Base-by-base conservation (phyloP, 2,888 invertebrate species). In the Ellobium chinense region DNA sequence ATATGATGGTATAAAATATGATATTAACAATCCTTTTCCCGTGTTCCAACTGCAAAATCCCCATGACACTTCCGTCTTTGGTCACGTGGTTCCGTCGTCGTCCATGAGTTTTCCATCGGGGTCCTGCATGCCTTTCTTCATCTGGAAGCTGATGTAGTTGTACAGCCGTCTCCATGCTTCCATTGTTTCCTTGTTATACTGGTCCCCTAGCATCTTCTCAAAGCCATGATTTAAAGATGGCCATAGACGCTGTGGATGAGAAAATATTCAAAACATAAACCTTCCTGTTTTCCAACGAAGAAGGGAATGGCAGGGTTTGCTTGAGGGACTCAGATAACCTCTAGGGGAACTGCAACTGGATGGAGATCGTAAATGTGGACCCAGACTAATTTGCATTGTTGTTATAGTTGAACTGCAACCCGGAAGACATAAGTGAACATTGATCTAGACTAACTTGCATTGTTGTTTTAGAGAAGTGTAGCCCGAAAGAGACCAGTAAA, bases 111-210 rank as follows among this genome's bases (percentile, higher is more conserved):
- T 78, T 69, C 87, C 85, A 60, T 89, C 89, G 0, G 89, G 89
- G 62, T 89, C 87, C 66, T 88, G 87, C 88, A 90, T 90, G 2
- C 92, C 91, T 21, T 86, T 85, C 80, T 88, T 90, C 91, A 92
- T 92, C 74, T 89, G 89, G 37, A 87, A 85, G 83, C 89, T 87
- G 70, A 91, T 89, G 85, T 89, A 92, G 69, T 86, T 85, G 85
- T 89, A 92, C 36, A 91, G 88, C 31, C 86, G 87, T 36, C 85
- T 85, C 92, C 92, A 92, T 3, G 91, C 89, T 31, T 91, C 89
- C 62, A 89, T 85, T 4, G 90, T 89, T 58, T 89, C 89, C 58
- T 88, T 88, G 0, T 87, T 89, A 82, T 91, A 91, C 27, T 83
- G 83, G 0, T 88, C 89, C 62, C 87, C 85, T n/a, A 91, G 83